Base-by-base conservation (phyloP, 2,888 invertebrate species). In the Chelonus formosanus region DNA sequence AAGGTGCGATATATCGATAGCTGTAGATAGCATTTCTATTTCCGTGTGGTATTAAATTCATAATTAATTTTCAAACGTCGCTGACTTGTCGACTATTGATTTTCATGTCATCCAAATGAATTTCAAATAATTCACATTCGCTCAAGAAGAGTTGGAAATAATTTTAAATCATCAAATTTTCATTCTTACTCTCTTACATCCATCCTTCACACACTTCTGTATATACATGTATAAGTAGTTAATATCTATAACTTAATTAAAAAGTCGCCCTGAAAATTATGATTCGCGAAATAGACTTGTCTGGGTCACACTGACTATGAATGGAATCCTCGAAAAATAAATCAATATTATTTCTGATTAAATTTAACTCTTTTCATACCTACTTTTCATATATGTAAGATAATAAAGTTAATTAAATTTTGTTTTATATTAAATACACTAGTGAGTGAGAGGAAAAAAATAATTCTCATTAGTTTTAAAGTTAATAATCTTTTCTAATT, bases 321-420 rank as follows among this genome's bases (percentile, higher is more conserved):
- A 52, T 52, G 52, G 52, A 52, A 34, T 48, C 5, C 10, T 20
- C 34, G 34, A 6, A 52, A 31, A 7, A 8, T 6, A 8, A 52
- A 34, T 52, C 52, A 52, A 52, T 52, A 52, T 8, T 32, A 32
- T 52, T 31, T 8, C 52, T 52, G 31, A 34, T 52, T 34, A 52
- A 52, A 52, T 32, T 8, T 34, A 62, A 63, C 48, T 31, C 43
- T 57, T 34, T 20, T 20, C 20, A 20, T 20, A 20, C 20, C 20
- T 10, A 44, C 32, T 57, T 48, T 34, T 58, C 36, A 63, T 63
- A 63, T 63, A 40, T 63, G 64, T n/a, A 48, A 10, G 2, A 20
- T 20, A 20, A 20, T 20, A 20, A 20, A 20, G 20, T 20, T 2
- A 20, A 20, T 20, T 20, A 20, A 20, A 1, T 20, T 20, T 20